Conservation (phyloP, 2,888 invertebrate species). For the Agrotis puta region DNA sequence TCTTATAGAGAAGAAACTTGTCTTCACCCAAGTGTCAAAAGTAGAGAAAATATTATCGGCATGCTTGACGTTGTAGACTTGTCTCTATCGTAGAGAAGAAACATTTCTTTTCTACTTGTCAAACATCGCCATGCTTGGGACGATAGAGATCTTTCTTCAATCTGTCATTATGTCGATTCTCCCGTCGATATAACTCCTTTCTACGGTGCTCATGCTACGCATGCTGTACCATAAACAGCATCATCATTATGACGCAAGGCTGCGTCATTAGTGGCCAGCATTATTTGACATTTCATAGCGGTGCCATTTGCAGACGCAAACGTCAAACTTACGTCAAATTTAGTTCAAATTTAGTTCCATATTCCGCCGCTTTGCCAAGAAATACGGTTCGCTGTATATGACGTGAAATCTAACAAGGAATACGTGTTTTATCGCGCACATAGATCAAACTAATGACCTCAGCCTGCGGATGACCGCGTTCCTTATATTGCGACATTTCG, state of each 20-base stretch:
- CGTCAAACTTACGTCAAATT: conserved; percentile 37
- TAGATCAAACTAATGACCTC: conserved; percentile 81
- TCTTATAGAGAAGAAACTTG: no score
- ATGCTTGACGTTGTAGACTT: no score
- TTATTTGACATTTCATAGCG: conserved; percentile 19
- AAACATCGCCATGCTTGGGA: no score
- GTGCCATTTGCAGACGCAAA: conserved; percentile 10
- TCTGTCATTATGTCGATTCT: no score
- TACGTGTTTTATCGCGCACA: conserved; percentile 73
- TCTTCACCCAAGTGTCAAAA: no score
- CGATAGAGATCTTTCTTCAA: no score
- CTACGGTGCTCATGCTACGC: no score
- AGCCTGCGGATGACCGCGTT: conserved; percentile 71
- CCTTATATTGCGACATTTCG: conserved; percentile 76
- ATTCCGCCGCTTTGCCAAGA: conserved; percentile 41
- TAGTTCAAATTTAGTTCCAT: conserved; percentile 48
- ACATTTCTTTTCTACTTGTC: no score
- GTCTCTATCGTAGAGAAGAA: no score
- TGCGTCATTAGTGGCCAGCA: conserved; percentile 38
- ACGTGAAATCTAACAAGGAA: conserved; percentile 65
- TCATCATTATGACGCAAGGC: conserved; percentile 28
- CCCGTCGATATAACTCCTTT: no score
- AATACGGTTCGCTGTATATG: conserved; percentile 44
- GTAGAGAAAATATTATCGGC: no score
- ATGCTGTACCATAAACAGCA: conserved; percentile 37